Evolutionary conservation across 1,140 invertebrate genomes (phyloP).

Genomic region (Latrodectus geometricus): DNA sequence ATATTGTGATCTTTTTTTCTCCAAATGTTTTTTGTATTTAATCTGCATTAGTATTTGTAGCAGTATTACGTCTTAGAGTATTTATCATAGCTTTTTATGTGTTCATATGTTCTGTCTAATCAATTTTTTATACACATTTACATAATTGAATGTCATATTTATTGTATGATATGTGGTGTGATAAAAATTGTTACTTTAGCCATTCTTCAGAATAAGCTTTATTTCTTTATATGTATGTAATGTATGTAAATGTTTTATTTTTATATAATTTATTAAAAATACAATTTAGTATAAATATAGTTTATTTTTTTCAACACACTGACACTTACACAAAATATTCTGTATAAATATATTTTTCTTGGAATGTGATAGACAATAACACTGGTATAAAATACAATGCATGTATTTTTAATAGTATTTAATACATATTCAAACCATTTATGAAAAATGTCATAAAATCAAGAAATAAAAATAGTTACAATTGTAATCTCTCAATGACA

Average conservation of each 20-base stretch:
- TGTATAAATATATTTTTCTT: constrained; percentile 21
- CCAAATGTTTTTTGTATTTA: constrained; percentile 3
- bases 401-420: too few species aligned
- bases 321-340: background rate
- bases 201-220: background rate
- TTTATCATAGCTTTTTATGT: constrained; percentile 54
- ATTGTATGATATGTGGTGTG: constrained; percentile 4
- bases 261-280: constrained; percentile 4
- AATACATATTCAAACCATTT: background rate
- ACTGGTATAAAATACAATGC: background rate
- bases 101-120: constrained; percentile 39
- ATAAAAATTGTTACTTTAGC: background rate
- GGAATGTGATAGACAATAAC: background rate
- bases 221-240: background rate
- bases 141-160: constrained; percentile 51
- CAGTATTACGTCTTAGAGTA: constrained; percentile 58
- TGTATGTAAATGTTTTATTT: background rate
- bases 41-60: constrained; percentile 31
- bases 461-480: constrained; percentile 15
- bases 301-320: background rate
- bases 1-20: constrained; percentile 16
- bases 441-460: background rate
- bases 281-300: background rate
- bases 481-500: background rate
- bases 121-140: constrained; percentile 48